Base-by-base conservation (phyloP, 2,888 invertebrate genomes). In the Helleia helle region DNA sequence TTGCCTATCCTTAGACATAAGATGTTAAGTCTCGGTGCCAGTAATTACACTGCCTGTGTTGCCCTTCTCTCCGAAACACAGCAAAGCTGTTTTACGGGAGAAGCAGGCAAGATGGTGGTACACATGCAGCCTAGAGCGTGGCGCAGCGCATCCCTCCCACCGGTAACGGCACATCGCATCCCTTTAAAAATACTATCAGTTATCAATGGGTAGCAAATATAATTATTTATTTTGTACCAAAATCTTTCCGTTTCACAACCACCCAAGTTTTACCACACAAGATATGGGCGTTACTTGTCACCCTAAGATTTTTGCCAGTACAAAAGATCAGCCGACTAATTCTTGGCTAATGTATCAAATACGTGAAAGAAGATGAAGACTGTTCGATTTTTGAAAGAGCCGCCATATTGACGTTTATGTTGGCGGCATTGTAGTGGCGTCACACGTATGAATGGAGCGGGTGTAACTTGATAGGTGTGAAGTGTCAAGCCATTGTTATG, bases 401-500 rank as follows among this genome's bases (percentile, higher is more conserved):
- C 71, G 71, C 64, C 63, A 59, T 71, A 67, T 71, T 80, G 83
- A 81, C 79, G 65, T 81, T 81, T 80, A 76, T 72, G 79, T 72
- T 67, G 62, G 58, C 54, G 60, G 63, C 72, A 69, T 83, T 83
- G 80, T 83, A 75, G 67, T 79, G 81, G 79, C 77, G 81, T 81
- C 68, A 71, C 56, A 52, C 52, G 51, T 40, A 52, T 80, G 75
- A 84, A 83, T 81, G 76, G 64, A 58, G 58, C 64, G 57, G 70
- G 73, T 71, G 73, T 66, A 61, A 59, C 65, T 65, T 81, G 81
- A 84, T 81, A 81, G 76, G 81, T 83, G 83, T 83, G 83, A 84
- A 84, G 83, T 83, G 76, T 73, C 63, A 52, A 41, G 38, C 62
- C 55, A 71, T 81, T 83, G 76, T 77, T 54, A 58, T 58, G 47